These are phyloP conservation scores for Heliconius melpomene DNA, from an alignment of 1,140 invertebrate species.

Conservation along the genomic window DNA sequence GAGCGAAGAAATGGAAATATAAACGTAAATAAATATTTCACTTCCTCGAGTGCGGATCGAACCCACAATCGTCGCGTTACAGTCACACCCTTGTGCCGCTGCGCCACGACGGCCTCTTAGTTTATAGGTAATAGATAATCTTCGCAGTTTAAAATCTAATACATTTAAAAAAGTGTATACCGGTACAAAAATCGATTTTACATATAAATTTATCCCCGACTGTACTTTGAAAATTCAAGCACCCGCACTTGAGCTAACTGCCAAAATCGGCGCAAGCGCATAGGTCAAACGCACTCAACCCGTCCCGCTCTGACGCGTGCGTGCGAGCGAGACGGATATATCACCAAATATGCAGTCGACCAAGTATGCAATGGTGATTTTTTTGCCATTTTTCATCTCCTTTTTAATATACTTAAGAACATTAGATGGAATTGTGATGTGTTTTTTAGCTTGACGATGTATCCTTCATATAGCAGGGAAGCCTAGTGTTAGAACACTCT, in stretches of 20 bases:
- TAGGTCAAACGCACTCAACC: constrained; percentile 62
- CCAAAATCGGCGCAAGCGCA: constrained; percentile 68
- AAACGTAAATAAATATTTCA: too few relatives aligned
- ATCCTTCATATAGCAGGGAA: too few relatives aligned
- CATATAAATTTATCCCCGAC: neutral
- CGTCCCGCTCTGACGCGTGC: constrained; percentile 36
- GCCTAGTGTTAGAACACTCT: too few relatives aligned
- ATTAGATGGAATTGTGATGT: constrained; percentile 34
- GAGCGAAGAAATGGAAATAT: too few relatives aligned
- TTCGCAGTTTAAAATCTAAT: neutral
- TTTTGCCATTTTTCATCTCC: constrained; percentile 38
- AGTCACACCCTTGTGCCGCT: too few relatives aligned
- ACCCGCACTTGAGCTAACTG: constrained; percentile 48
- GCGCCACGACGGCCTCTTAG: too few relatives aligned
- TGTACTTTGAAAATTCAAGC: constrained; percentile 47
- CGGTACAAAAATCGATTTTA: neutral
- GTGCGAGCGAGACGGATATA: constrained; percentile 43
- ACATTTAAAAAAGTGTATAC: neutral
- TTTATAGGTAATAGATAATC: too few relatives aligned
- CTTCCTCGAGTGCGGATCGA: too few relatives aligned
- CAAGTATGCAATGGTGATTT: constrained; percentile 56
- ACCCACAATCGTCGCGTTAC: too few relatives aligned
- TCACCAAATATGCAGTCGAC: constrained; percentile 64
- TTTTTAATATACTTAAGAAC: constrained; percentile 33
- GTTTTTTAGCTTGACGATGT: too few relatives aligned